These are phyloP conservation scores for Miniopterus natalensis DNA, from an alignment of 2,113 vertebrate genomes.

Conservation along the genomic window DNA sequence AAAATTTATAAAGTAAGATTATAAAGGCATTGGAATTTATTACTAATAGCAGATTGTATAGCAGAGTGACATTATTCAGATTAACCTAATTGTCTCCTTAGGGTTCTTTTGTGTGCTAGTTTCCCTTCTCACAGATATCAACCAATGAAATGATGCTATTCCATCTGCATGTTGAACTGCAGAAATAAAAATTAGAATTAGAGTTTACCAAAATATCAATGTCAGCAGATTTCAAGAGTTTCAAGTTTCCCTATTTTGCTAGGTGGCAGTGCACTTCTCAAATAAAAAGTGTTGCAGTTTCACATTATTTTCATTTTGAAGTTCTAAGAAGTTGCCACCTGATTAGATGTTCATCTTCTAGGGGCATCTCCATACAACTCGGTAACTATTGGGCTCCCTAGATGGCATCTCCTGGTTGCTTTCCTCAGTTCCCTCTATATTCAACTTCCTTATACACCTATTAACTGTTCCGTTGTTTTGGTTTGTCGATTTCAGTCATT, in stretches of 20 bases:
- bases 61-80: not conserved
- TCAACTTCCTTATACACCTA: constrained; percentile 22
- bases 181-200: constrained; percentile 22
- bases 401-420: not conserved
- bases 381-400: not conserved
- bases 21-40: not conserved
- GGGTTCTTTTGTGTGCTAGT: not conserved
- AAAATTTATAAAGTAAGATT: not conserved
- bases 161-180: not conserved
- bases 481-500: constrained; percentile 59
- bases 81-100: not conserved
- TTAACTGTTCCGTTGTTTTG: constrained; percentile 20
- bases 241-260: not conserved
- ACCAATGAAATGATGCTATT: not conserved
- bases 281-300: not conserved
- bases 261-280: not conserved
- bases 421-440: constrained; percentile 11
- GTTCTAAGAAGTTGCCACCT: not conserved
- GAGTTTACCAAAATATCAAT: not conserved
- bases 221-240: not conserved
- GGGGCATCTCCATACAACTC: not conserved
- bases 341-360: not conserved
- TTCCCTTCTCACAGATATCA: not conserved
- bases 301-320: not conserved
- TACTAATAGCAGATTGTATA: not conserved